phyloP scores from a whole-genome alignment of 2,888 invertebrate genomes.

The Pogonocherus hispidulus region DNA sequence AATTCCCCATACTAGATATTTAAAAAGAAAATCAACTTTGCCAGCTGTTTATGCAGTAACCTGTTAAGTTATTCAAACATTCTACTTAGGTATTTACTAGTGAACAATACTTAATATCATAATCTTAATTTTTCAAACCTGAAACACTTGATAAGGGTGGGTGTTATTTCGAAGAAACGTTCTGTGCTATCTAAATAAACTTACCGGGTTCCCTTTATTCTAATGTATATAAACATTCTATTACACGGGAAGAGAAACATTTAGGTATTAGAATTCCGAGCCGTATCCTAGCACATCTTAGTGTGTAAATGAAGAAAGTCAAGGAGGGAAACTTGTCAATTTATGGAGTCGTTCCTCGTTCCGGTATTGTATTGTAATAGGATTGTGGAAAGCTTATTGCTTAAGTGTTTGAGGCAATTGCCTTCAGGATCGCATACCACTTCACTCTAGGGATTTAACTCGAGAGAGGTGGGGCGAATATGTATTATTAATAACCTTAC shows the following conservation, averaged over 20 bases:
- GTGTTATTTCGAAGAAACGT: too few relatives aligned
- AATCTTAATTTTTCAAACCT: too few relatives aligned
- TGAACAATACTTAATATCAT: too few relatives aligned
- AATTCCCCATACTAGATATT: too few relatives aligned
- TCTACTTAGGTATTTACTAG: too few relatives aligned
- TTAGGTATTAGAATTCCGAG: constrained; percentile 11
- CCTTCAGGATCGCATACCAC: constrained; percentile 49
- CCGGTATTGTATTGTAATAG: constrained; percentile 50
- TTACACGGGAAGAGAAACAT: background rate
- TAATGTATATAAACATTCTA: background rate
- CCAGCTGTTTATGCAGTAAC: too few relatives aligned
- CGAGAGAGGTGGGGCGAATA: constrained; percentile 41
- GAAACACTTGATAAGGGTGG: too few relatives aligned
- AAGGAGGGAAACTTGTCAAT: constrained; percentile 25
- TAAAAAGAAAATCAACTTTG: too few relatives aligned
- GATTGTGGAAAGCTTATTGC: constrained; percentile 52
- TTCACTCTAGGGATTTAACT: constrained; percentile 43
- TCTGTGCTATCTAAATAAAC: too few relatives aligned
- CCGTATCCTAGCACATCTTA: background rate
- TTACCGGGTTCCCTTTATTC: background rate
- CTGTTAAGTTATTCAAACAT: too few relatives aligned
- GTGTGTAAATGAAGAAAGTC: constrained; percentile 21
- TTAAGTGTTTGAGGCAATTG: constrained; percentile 51
- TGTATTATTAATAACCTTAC: constrained; percentile 46
- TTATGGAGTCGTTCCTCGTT: constrained; percentile 27